phyloP scores from a whole-genome alignment of 2,797 vertebrate species.

The Lacerta viridis region DNA sequence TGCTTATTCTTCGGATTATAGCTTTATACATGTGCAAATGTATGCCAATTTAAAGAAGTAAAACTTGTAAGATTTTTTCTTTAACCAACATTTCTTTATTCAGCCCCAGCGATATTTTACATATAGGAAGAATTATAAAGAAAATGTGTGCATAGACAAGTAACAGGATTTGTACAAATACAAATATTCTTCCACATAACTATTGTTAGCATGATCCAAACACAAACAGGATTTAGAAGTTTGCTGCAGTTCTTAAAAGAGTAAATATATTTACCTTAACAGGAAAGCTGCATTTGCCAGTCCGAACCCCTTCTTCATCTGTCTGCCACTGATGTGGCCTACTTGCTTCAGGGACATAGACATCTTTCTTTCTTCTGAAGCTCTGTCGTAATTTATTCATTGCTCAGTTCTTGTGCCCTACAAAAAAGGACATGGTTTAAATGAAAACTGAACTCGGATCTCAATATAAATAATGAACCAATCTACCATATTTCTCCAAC shows the following conservation, averaged over 20 bases:
- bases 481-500: background rate
- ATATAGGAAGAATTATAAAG: background rate
- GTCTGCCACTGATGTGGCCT: constrained; percentile 99
- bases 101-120: background rate
- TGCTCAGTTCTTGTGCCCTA: constrained; percentile 82
- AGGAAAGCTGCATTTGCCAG: constrained; percentile 96
- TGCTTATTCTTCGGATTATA: background rate
- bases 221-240: constrained; percentile 24
- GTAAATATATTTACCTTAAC: constrained; percentile 91
- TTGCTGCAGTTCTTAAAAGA: constrained; percentile 34
- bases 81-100: background rate
- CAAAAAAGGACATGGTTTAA: constrained; percentile 51
- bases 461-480: background rate
- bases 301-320: constrained; percentile 96
- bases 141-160: background rate
- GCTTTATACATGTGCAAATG: background rate
- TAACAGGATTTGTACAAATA: constrained; percentile 52
- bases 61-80: background rate
- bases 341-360: constrained; percentile 97
- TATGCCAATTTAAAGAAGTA: background rate
- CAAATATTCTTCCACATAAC: constrained; percentile 49
- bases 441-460: background rate
- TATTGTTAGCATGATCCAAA: constrained; percentile 51
- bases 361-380: constrained; percentile 99
- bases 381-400: constrained; percentile 99